Percentiles rank a stretch among this genome's conserved stretches.
phyloP scores from a whole-genome alignment of 2,113 vertebrate species.

The Macrotis lagotis region DNA sequence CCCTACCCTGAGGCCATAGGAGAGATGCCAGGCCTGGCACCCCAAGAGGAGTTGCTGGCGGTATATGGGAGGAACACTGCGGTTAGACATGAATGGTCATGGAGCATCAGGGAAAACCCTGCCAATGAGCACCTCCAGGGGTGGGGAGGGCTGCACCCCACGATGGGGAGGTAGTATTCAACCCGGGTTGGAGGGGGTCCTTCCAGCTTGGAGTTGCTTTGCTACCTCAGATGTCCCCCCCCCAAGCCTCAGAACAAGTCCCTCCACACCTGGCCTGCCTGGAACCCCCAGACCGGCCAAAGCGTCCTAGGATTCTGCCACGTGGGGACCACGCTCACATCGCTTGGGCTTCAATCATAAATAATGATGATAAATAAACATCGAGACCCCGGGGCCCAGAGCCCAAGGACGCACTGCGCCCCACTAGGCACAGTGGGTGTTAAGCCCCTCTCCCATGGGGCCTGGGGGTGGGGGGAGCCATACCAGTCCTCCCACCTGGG shows the following conservation, averaged over 20 bases:
- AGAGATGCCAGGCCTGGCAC: background rate
- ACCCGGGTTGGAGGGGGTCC: constrained; percentile 33
- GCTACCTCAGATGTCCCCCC: background rate
- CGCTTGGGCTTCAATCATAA: constrained; percentile 81
- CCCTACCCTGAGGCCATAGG: background rate
- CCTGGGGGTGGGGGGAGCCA: constrained; percentile 80
- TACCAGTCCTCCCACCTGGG: background rate
- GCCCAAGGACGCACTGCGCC: too few relatives aligned
- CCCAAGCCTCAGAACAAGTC: background rate
- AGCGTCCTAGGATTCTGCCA: constrained; percentile 77
- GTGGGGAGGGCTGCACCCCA: background rate
- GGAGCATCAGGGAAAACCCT: too few relatives aligned
- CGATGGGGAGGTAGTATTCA: background rate
- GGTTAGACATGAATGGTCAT: too few relatives aligned
- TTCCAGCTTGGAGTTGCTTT: background rate
- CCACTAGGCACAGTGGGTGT: too few relatives aligned
- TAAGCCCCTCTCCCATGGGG: constrained; percentile 13
- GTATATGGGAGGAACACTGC: background rate
- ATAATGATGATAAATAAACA: constrained; percentile 86
- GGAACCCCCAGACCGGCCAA: constrained; percentile 29
- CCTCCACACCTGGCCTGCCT: background rate
- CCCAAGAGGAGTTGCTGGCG: constrained; percentile 11
- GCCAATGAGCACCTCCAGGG: too few relatives aligned
- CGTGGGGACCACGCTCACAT: constrained; percentile 79
- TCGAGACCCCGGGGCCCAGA: constrained; percentile 81